Evolutionary conservation across 2,888 invertebrate genomes (phyloP), one percentile per base, ranked within the genome.

Genomic region (Spisula solida): DNA sequence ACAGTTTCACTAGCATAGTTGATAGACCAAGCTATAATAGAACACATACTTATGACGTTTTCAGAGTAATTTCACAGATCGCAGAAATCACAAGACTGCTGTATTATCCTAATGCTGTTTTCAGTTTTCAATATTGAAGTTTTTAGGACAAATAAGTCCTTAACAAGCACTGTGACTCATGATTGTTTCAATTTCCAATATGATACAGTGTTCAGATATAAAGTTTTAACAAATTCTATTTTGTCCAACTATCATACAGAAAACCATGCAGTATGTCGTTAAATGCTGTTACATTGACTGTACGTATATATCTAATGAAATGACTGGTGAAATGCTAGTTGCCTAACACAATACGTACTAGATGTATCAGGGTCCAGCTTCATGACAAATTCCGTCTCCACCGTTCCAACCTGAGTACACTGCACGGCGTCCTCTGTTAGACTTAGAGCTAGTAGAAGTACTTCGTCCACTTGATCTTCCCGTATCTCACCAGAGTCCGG

Each of bases 1-100:
- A 87, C 88, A 20, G 56, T 90, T 78, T 89, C 81, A 31, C 92
- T 78, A 0, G 80, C 86, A 70, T 90, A 92, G 81, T 84, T 89
- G n/a, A 89, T 16, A 0, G 81, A 47, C 92, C 90, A 90, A 25
- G 48, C 92, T 92, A 10, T 16, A 51, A 51, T 51, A 16, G 51
- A 51, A 51, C 12, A 51, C 51, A 18, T n/a, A n/a, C n/a, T n/a
- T n/a, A n/a, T 55, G 55, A 18, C 55, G 10, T 18, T n/a, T n/a
- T n/a, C n/a, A n/a, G n/a, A n/a, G 55, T 55, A 14, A 6, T 55
- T 2, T 55, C 55, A 55, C 20, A 55, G 5, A 55, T 8, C 20
- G 55, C 18, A 20, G 1, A 55, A 55, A 20, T 14, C 55, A 55
- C 41, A 55, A 20, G 55, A 14, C 55, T 55, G 14, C 55, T 55